These are phyloP conservation scores for Pandemis cinnamomeana DNA, from an alignment of 2,888 invertebrate species.

Conservation along the genomic window DNA sequence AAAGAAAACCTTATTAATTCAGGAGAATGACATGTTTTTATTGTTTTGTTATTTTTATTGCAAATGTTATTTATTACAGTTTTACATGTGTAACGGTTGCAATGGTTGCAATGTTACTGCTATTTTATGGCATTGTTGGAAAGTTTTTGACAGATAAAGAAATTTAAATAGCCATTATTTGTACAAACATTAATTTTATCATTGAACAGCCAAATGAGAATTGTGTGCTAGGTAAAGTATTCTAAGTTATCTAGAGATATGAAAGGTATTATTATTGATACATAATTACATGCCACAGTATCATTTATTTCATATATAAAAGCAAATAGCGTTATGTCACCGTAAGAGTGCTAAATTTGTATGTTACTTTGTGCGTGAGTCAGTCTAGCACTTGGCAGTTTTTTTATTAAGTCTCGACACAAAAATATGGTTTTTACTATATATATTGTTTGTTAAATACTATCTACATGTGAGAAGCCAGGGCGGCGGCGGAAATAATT, in stretches of 20 bases:
- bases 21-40: background rate
- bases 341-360: too few relatives aligned
- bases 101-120: background rate
- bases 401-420: too few relatives aligned
- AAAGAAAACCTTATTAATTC: too few relatives aligned
- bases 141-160: conserved; percentile 10
- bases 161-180: conserved; percentile 9
- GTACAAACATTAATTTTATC: conserved; percentile 19
- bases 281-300: background rate
- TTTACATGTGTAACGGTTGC: background rate
- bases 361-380: too few relatives aligned
- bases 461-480: too few relatives aligned
- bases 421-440: too few relatives aligned
- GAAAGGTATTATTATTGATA: background rate
- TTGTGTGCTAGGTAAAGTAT: background rate
- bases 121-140: conserved; percentile 5
- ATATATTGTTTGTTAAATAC: too few relatives aligned
- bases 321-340: too few relatives aligned
- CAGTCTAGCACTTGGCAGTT: too few relatives aligned
- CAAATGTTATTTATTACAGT: background rate
- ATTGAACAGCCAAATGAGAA: background rate
- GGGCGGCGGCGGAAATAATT: background rate
- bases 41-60: background rate
- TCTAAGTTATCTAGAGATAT: conserved; percentile 4
- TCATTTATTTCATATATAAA: background rate